Base-by-base conservation (phyloP, 2,888 invertebrate species). In the Cyclophora albipunctata region DNA sequence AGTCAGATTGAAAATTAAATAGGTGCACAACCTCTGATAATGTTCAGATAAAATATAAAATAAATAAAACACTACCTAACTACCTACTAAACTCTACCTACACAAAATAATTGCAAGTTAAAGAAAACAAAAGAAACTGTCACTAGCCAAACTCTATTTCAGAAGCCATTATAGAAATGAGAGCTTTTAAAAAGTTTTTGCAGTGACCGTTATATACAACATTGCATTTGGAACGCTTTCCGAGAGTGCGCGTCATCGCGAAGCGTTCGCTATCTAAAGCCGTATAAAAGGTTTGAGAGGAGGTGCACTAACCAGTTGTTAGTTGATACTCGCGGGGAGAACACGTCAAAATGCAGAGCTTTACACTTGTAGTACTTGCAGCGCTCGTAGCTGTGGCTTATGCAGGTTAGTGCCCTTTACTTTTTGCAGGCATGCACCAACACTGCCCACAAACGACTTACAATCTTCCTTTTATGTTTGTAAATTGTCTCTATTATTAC, bases 401-500 rank as follows among this genome's bases (percentile, higher is more conserved):
- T 52, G 85, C 85, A 87, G 88, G 88, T 88, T 84, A 87, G 88
- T 88, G 86, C 78, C 82, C 84, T 69, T 63, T 55, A 69, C 37
- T 84, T 84, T 84, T 84, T 83, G 72, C 73, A 64, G 67, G 62
- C 63, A 62, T 53, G 56, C 52, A 57, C 59, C 57, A 46, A 63
- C 53, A 69, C 55, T 59, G 55, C 34, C 33, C 33, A 34, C 33
- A 43, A 20, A 3, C 58, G 58, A 64, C 64, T 69, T 60, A 59
- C 61, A 62, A 66, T 73, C 71, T 71, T 63, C 61, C 65, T 70
- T 74, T 68, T 58, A 55, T 54, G 54, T 54, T 64, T 60, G 63
- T 61, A 68, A 69, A 69, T 62, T 57, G 57, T 63, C 59, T 65
- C 59, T 63, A 60, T 61, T 62, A 75, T 75, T 69, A 73, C 59